Evolutionary conservation across 2,113 vertebrate species (phyloP).

Genomic region (Danio rerio): DNA sequence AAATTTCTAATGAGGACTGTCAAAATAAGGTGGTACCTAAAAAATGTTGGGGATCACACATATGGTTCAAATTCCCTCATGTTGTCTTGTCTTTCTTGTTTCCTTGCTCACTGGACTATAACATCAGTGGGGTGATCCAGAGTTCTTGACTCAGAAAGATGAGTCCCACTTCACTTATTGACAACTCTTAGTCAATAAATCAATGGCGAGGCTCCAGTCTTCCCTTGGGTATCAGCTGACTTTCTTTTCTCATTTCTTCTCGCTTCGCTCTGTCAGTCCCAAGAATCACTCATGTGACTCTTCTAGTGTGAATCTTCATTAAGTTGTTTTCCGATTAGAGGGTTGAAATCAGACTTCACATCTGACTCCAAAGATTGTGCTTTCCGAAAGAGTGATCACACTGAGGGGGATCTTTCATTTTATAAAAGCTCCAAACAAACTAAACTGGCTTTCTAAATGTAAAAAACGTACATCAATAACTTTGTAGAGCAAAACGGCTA

Average conservation of each 20-base stretch:
- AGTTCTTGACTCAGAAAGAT: conserved; percentile 42
- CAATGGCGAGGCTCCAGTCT: conserved; percentile 64
- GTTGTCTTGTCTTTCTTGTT: conserved; percentile 26
- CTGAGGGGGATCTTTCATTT: neutral
- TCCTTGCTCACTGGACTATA: conserved; percentile 51
- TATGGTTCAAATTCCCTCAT: conserved; percentile 2
- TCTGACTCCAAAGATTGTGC: conserved; percentile 61
- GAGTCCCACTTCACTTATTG: conserved; percentile 72
- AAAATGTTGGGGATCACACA: neutral
- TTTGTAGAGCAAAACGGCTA: neutral
- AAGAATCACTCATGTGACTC: conserved; percentile 71
- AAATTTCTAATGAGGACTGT: too few relatives aligned
- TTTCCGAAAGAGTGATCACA: conserved; percentile 36
- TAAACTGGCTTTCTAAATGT: neutral
- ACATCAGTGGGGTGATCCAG: conserved; percentile 58
- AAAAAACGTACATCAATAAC: conserved; percentile 9
- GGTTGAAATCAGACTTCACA: conserved; percentile 61
- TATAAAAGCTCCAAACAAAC: neutral
- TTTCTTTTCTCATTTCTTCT: conserved; percentile 58
- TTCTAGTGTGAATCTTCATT: conserved; percentile 76
- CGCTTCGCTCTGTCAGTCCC: conserved; percentile 66
- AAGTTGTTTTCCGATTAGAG: conserved; percentile 76
- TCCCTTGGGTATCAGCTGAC: conserved; percentile 64
- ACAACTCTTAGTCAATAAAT: conserved; percentile 75
- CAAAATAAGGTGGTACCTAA: neutral